A percentile compares a stretch with the other conserved stretches of the same genome.
phyloP scores from a whole-genome alignment of 2,888 invertebrate species.

The Thera obeliscata region DNA sequence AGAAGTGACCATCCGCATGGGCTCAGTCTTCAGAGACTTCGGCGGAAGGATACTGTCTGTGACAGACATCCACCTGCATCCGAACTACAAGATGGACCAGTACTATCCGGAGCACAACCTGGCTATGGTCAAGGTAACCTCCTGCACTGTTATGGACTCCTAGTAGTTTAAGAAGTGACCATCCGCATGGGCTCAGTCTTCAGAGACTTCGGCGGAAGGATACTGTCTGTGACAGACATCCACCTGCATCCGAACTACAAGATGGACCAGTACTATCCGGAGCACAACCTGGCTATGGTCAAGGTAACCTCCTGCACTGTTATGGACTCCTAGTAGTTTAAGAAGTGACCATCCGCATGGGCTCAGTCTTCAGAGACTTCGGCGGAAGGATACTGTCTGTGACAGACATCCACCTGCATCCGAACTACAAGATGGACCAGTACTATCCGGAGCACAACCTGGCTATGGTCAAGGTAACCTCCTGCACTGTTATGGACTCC shows the following conservation, averaged over 20 bases:
- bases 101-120: conserved; percentile 79
- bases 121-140: conserved; percentile 72
- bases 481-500: no score
- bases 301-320: no score
- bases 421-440: conserved; percentile 70
- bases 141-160: no score
- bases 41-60: conserved; percentile 70
- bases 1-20: conserved; percentile 71
- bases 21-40: conserved; percentile 75
- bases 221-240: conserved; percentile 66
- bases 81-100: conserved; percentile 70
- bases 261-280: conserved; percentile 76
- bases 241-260: conserved; percentile 70
- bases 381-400: conserved; percentile 70
- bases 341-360: conserved; percentile 71
- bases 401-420: conserved; percentile 67
- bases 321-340: no score
- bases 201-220: conserved; percentile 71
- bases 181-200: conserved; percentile 75
- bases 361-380: conserved; percentile 75
- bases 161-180: conserved; percentile 74
- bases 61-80: conserved; percentile 67
- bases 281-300: conserved; percentile 75
- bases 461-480: conserved; percentile 72
- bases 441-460: conserved; percentile 79